phyloP scores from a whole-genome alignment of 2,113 vertebrate species.

The Xenopus borealis region DNA sequence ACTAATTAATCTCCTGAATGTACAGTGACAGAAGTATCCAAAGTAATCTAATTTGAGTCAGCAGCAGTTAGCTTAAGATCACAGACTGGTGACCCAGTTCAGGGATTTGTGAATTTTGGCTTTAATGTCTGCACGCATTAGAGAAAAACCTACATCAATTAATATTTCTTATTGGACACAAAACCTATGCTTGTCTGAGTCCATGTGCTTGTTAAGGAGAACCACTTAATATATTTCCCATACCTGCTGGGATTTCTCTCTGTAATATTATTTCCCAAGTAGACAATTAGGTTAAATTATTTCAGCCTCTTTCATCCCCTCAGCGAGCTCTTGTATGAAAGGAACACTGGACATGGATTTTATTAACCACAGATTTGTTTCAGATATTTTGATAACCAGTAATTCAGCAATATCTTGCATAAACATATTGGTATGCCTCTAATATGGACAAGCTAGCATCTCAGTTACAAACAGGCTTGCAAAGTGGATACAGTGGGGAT shows the following conservation, averaged over 20 bases:
- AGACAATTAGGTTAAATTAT: no score
- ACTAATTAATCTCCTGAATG: neutral
- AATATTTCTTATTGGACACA: constrained; percentile 1
- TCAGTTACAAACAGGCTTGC: no score
- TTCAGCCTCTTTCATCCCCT: no score
- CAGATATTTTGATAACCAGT: no score
- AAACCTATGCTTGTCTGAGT: neutral
- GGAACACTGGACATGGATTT: no score
- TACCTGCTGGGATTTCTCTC: constrained; percentile 9
- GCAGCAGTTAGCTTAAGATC: neutral
- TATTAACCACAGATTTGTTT: no score
- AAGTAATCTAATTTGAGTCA: neutral
- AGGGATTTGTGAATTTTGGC: neutral
- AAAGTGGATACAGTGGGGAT: no score
- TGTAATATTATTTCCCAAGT: no score
- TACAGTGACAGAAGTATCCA: neutral
- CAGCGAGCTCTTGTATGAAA: no score
- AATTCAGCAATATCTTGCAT: no score
- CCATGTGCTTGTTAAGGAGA: neutral
- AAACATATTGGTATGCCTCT: no score
- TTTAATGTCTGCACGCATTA: neutral
- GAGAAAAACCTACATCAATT: constrained; percentile 1
- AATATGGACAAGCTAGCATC: no score
- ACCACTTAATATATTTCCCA: neutral
- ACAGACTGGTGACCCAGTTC: neutral